These are phyloP conservation scores for Eospalax fontanierii DNA, from an alignment of 2,797 vertebrate genomes.

Conservation along the genomic window DNA sequence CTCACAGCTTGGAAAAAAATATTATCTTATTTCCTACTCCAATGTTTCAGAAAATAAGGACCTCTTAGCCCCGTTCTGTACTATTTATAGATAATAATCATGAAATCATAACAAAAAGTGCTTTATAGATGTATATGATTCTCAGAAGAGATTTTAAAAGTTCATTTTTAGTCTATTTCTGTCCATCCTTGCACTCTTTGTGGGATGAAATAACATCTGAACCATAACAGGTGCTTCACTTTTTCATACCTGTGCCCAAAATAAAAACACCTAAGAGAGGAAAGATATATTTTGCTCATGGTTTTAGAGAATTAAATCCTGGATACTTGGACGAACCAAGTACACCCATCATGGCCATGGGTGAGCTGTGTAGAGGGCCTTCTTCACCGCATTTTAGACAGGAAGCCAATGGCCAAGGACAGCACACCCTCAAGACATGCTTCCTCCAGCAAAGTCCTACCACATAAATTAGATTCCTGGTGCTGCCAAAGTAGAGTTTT, in stretches of 20 bases:
- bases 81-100: background rate
- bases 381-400: background rate
- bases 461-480: background rate
- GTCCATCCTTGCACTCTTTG: background rate
- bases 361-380: background rate
- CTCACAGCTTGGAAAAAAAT: background rate
- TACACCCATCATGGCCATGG: background rate
- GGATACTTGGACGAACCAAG: background rate
- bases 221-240: background rate
- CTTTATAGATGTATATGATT: background rate
- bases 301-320: background rate
- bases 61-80: background rate
- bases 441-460: background rate
- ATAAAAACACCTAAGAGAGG: background rate
- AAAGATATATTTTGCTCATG: background rate
- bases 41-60: background rate
- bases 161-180: conserved; percentile 11
- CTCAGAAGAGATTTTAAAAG: background rate
- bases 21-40: background rate
- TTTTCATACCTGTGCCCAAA: background rate
- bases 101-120: background rate
- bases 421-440: background rate
- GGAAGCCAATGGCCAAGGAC: background rate
- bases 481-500: background rate
- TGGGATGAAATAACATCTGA: background rate